These are phyloP conservation scores for Drosophila fungiperda DNA, from an alignment of 2,888 invertebrate species.

Conservation along the genomic window DNA sequence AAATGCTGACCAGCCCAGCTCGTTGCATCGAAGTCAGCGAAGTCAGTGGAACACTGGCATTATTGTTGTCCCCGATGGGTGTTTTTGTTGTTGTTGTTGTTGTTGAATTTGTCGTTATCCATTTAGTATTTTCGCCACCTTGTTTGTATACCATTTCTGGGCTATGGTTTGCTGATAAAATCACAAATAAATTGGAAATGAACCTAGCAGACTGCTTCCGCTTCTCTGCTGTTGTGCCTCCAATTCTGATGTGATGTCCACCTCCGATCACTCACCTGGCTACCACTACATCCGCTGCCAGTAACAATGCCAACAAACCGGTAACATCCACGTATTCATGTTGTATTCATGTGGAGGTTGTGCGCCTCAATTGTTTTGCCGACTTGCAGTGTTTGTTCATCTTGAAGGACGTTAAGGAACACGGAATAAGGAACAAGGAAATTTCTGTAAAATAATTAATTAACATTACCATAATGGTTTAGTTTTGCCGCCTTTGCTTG, in stretches of 20 bases:
- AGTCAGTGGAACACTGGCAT: constrained; percentile 24
- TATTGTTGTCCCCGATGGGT: constrained; percentile 6
- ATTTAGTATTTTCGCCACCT: constrained; percentile 39
- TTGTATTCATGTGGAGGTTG: constrained; percentile 5
- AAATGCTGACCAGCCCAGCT: constrained; percentile 7
- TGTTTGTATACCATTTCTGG: constrained; percentile 37
- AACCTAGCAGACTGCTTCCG: constrained; percentile 32
- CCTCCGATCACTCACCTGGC: constrained; percentile 9
- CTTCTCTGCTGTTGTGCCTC: neutral
- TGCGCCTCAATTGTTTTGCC: constrained; percentile 1
- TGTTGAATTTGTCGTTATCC: constrained; percentile 22
- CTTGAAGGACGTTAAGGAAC: neutral
- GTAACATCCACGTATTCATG: neutral
- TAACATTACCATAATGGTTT: neutral
- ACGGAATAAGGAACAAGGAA: too few relatives aligned
- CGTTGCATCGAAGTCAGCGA: constrained; percentile 2
- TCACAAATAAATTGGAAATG: constrained; percentile 68
- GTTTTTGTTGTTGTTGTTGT: constrained; percentile 5
- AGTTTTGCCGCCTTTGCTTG: neutral
- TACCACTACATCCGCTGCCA: constrained; percentile 9
- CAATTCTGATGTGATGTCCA: constrained; percentile 21
- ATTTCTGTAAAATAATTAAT: neutral
- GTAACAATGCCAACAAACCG: neutral
- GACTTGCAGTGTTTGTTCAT: neutral
- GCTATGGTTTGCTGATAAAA: constrained; percentile 64